Conservation (phyloP, 2,888 invertebrate genomes). For the Euzetes globulus region DNA sequence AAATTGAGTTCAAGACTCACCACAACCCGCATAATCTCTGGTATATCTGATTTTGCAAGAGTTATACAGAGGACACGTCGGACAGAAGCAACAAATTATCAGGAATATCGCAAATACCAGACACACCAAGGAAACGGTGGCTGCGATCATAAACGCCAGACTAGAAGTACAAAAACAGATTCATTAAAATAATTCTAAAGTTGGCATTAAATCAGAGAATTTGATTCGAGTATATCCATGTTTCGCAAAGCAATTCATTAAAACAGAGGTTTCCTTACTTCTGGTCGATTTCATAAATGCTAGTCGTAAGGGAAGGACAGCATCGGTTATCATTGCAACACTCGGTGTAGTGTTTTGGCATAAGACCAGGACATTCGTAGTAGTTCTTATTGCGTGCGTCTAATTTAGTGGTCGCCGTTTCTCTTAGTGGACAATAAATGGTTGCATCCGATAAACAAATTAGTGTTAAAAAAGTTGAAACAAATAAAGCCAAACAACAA, state of each 20-base stretch:
- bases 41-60: slow-evolving; percentile 32
- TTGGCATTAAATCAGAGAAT: not conserved
- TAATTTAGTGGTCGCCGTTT: slow-evolving; percentile 18
- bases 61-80: slow-evolving; percentile 31
- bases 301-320: slow-evolving; percentile 6
- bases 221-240: not conserved
- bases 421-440: slow-evolving; percentile 4
- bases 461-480: not conserved
- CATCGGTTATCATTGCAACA: slow-evolving; percentile 21
- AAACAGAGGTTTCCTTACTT: not conserved
- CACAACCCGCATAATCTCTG: slow-evolving; percentile 33
- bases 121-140: slow-evolving; percentile 13
- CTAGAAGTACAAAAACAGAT: not conserved
- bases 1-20: not conserved
- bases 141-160: slow-evolving; percentile 17
- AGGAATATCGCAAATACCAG: slow-evolving; percentile 21
- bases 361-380: slow-evolving; percentile 20
- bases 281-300: slow-evolving; percentile 24
- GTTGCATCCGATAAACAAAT: not conserved
- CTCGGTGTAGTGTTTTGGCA: slow-evolving; percentile 14
- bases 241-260: not conserved
- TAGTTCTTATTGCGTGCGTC: slow-evolving; percentile 8
- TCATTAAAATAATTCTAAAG: not conserved
- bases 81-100: slow-evolving; percentile 29
- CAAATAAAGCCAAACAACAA: not conserved